A percentile compares a stretch with the other conserved stretches of the same genome.
Evolutionary conservation across 2,797 vertebrate genomes (phyloP).

Genomic region (Numenius phaeopus): DNA sequence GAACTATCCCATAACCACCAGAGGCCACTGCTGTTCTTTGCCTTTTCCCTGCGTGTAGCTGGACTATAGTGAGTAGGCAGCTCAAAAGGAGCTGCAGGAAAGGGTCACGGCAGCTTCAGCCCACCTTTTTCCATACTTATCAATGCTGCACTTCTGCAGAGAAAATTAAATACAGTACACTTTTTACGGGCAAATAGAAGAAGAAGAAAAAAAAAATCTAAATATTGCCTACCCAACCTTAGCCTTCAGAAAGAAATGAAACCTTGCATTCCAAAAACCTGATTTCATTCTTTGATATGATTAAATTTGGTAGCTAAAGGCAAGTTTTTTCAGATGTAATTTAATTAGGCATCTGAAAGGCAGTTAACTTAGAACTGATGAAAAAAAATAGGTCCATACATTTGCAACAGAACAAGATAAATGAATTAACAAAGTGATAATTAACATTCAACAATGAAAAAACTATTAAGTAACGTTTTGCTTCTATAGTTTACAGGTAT

Average conservation of each 20-base stretch:
- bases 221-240: background rate
- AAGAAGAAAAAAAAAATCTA: background rate
- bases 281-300: conserved; percentile 13
- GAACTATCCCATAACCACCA: background rate
- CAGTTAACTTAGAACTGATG: background rate
- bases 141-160: background rate
- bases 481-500: background rate
- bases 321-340: background rate
- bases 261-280: background rate
- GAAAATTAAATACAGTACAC: background rate
- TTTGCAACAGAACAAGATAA: background rate
- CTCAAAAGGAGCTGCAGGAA: background rate
- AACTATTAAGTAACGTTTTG: background rate
- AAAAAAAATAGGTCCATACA: background rate
- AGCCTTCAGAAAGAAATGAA: conserved; percentile 20
- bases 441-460: background rate
- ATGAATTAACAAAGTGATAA: background rate
- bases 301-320: conserved; percentile 14
- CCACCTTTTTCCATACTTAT: background rate
- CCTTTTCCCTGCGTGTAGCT: background rate
- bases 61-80: background rate
- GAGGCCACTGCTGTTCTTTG: conserved; percentile 61
- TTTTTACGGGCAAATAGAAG: background rate
- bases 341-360: conserved; percentile 7
- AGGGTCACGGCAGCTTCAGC: background rate